Conservation (phyloP, 2,888 invertebrate species). For the Leptinotarsa peninsularis region DNA sequence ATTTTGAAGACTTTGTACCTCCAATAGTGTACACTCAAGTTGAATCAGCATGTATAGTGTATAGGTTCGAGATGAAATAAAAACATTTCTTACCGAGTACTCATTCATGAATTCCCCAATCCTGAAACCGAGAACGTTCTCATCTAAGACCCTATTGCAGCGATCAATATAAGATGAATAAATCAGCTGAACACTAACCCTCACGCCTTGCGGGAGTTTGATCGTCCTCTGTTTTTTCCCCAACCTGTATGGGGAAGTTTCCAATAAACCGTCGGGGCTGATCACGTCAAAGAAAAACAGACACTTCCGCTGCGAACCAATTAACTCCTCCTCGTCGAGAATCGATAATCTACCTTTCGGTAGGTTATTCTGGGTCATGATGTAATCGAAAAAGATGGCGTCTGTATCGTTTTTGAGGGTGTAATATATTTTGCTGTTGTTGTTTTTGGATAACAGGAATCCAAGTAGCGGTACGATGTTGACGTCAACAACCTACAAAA, state of each 20-base stretch:
- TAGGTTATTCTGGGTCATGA: constrained; percentile 46
- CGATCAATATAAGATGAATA: constrained; percentile 71
- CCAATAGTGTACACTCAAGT: too few species aligned
- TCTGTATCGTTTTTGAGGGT: constrained; percentile 44
- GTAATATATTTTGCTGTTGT: constrained; percentile 54
- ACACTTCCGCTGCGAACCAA: constrained; percentile 31
- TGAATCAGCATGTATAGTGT: too few species aligned
- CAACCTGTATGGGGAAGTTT: constrained; percentile 49
- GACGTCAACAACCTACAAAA: constrained; percentile 69
- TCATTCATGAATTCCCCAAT: constrained; percentile 72
- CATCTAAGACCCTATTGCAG: constrained; percentile 71
- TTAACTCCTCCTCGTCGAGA: constrained; percentile 37
- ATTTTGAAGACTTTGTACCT: too few species aligned
- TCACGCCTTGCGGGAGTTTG: constrained; percentile 69
- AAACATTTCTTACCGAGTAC: constrained; percentile 68
- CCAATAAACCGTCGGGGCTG: constrained; percentile 71
- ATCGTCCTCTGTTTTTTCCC: constrained; percentile 48
- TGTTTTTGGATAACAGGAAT: constrained; percentile 69
- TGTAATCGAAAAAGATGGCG: constrained; percentile 47
- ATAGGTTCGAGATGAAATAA: too few species aligned
- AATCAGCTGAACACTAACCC: constrained; percentile 71
- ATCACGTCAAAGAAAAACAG: constrained; percentile 66
- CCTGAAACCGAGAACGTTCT: constrained; percentile 69
- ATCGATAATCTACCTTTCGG: constrained; percentile 48
- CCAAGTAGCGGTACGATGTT: constrained; percentile 75